Evolutionary conservation across 1,140 invertebrate species (phyloP).

Genomic region (Euschistus heros): DNA sequence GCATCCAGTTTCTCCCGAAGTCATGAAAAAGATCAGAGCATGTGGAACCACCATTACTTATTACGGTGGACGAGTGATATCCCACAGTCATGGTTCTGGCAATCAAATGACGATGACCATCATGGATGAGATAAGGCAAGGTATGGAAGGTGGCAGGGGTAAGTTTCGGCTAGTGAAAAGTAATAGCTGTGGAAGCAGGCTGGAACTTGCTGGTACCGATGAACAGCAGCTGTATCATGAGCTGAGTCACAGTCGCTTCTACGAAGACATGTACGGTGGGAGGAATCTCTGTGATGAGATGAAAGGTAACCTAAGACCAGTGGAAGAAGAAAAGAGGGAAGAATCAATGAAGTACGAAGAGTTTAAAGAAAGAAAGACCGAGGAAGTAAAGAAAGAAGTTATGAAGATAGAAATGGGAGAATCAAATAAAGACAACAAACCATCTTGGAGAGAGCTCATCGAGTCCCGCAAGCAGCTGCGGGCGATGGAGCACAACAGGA

Average conservation of each 20-base stretch:
- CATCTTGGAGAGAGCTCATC: conserved; percentile 24
- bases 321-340: conserved; percentile 22
- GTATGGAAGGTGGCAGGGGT: conserved; percentile 20
- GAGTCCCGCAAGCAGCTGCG: conserved; percentile 23
- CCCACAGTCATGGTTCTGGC: conserved; percentile 49
- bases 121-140: conserved; percentile 47
- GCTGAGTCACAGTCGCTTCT: conserved; percentile 45
- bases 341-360: conserved; percentile 10
- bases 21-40: conserved; percentile 73
- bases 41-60: conserved; percentile 76
- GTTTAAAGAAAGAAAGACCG: conserved; percentile 9
- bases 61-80: conserved; percentile 67
- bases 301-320: conserved; percentile 27
- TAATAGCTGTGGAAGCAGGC: conserved; percentile 69
- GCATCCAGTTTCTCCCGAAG: conserved; percentile 42
- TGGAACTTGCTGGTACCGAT: conserved; percentile 59
- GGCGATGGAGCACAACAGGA: conserved; percentile 8
- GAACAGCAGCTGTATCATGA: conserved; percentile 44
- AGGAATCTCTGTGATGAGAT: conserved; percentile 22
- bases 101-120: conserved; percentile 50
- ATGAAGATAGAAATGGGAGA: conserved; percentile 1
- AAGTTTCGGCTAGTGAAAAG: conserved; percentile 58
- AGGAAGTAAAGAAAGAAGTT: conserved; percentile 3
- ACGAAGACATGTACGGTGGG: conserved; percentile 22
- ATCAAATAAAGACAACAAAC: neutral